phyloP scores from a whole-genome alignment of 2,113 vertebrate genomes.

The Microcebus tavaratra region DNA sequence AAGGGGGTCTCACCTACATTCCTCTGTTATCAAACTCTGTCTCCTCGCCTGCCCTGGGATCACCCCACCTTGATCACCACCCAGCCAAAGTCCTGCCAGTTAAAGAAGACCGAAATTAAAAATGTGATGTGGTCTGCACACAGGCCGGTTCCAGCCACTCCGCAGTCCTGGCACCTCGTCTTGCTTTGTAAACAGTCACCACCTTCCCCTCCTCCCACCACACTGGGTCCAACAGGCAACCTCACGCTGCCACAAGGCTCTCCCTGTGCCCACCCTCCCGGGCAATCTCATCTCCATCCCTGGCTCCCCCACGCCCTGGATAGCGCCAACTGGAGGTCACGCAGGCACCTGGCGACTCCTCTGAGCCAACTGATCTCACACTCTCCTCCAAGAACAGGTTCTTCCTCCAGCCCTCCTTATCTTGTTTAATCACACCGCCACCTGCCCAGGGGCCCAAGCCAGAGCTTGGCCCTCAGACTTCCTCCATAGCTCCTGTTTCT shows the following conservation, averaged over 20 bases:
- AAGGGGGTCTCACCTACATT: background rate
- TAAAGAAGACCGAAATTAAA: rapidly evolving
- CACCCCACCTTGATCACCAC: background rate
- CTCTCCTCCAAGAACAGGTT: background rate
- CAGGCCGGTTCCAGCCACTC: background rate
- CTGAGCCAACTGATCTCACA: background rate
- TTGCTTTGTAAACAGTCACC: background rate
- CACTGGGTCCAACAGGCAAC: background rate
- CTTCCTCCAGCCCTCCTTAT: background rate
- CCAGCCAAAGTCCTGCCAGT: background rate
- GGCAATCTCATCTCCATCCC: background rate
- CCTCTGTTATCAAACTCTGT: background rate
- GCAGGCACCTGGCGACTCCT: background rate
- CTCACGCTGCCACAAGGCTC: background rate
- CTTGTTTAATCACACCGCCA: background rate
- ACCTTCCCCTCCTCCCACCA: background rate
- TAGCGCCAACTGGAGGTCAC: background rate
- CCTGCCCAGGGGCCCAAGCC: background rate
- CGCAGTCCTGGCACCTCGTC: background rate
- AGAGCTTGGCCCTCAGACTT: background rate
- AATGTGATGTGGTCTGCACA: background rate
- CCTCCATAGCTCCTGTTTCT: background rate
- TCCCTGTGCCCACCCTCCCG: too few species aligned
- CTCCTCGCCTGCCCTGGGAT: background rate
- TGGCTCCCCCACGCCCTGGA: background rate